A percentile compares a stretch with the other conserved stretches of the same genome.
Evolutionary conservation across 2,113 vertebrate species (phyloP).

Genomic region (Amia ocellicauda): DNA sequence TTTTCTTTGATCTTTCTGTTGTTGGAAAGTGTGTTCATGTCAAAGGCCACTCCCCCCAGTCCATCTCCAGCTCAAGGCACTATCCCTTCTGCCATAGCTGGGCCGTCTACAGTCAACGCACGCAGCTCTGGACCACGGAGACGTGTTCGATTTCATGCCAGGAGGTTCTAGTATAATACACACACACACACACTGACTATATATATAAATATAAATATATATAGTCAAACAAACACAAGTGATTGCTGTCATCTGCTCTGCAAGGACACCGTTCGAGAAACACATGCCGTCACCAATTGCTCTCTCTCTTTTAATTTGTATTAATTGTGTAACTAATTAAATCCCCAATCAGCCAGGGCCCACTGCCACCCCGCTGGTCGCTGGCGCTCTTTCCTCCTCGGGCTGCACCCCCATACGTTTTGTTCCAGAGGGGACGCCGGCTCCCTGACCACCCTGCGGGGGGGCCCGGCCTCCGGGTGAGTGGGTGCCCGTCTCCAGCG

Average conservation of each 20-base stretch:
- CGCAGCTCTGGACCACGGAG: too few species aligned
- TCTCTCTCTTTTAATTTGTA: background rate
- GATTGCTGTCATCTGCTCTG: slow-evolving; percentile 1
- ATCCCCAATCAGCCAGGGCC: slow-evolving; percentile 26
- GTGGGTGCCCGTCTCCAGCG: slow-evolving; percentile 13
- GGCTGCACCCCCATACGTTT: too few species aligned
- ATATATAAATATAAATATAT: too few species aligned
- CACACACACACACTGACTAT: too few species aligned
- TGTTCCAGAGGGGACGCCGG: too few species aligned
- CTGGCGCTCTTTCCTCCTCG: too few species aligned
- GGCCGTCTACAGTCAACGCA: too few species aligned
- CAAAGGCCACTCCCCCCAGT: slow-evolving; percentile 46
- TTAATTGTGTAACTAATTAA: slow-evolving; percentile 13
- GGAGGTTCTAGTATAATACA: slow-evolving; percentile 31
- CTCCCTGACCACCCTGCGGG: background rate
- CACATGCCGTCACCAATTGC: background rate
- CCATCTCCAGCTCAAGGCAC: slow-evolving; percentile 43
- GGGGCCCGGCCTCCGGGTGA: slow-evolving; percentile 4
- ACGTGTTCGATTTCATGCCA: slow-evolving; percentile 37
- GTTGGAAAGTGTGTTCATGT: slow-evolving; percentile 30
- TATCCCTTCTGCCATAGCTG: slow-evolving; percentile 39
- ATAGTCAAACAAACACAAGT: too few species aligned
- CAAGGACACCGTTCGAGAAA: background rate
- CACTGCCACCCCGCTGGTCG: background rate
- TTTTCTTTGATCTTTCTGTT: slow-evolving; percentile 23